Evolutionary conservation across 2,797 vertebrate genomes (phyloP), one percentile per base, ranked within the genome.

Genomic region (Semaprochilodus insignis): DNA sequence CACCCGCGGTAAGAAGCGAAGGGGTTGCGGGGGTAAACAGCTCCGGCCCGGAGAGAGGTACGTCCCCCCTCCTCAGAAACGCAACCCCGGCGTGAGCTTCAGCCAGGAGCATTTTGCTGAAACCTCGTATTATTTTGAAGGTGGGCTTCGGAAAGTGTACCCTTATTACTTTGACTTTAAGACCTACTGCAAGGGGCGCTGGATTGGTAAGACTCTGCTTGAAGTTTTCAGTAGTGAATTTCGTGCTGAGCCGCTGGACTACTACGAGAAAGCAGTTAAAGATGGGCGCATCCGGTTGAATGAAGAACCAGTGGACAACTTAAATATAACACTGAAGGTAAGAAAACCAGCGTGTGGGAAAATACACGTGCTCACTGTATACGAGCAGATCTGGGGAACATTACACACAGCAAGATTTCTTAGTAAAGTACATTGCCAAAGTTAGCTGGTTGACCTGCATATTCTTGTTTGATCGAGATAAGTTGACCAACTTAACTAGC

Each of bases 151-250:
- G 62, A 99, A 99, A 91, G 98, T 99, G 69, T 87, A 86, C 0
- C 97, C 98, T 0, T 99, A 99, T 89, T 98, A 94, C 87, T 99
- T 95, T 81, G 97, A 99, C 72, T 99, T 98, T 83, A 94, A 91
- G 80, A 97, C 97, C 0, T 99, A 99, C 89, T 99, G 98, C 86
- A 99, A 99, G 90, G 98, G 97, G 5, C 97, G 98, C 44, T 99
- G 98, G 98, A 88, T 99, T 59, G 98, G 98, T 52, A 96, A 92
- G 89, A 98, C 89, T 78, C 94, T 99, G 0, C 84, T 93, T 67
- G 93, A 99, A 1, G 97, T 99, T 73, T 99, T 99, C 90, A 86
- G 90, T 83, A 93, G 88, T 2, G 98, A 99, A 91, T 99, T 99
- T 93, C 95, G 97, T 34, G 90, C 95, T 0, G 96, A 98, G 83